Evolutionary conservation across 2,113 vertebrate species (phyloP), one percentile per base, ranked within the genome.

Genomic region (Pollachius pollachius): DNA sequence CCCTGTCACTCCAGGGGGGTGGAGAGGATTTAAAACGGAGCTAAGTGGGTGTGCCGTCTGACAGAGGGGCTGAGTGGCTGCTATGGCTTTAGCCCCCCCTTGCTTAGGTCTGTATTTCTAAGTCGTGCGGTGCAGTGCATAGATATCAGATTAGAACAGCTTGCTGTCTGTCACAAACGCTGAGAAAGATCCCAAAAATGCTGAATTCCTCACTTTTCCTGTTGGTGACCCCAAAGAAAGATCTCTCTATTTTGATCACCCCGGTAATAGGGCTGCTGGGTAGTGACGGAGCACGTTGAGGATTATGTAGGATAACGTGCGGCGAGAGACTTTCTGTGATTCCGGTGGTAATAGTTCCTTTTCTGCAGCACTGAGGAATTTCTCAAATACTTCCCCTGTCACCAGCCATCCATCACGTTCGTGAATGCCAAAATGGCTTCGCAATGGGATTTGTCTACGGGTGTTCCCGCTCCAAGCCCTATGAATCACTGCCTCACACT

Each of bases 391-490:
- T 75, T 78, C 79, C 77, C 84, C 70, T 73, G 56, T 81, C 70
- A 79, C 72, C 64, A 82, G 82, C 92, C 84, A 90, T 93, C 93
- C 91, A 86, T 90, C 75, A 91, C 85, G 83, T 84, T 82, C 73
- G 87, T 89, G 90, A 91, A 92, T 85, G 89, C 78, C 77, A 82
- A 92, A 92, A 89, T 90, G 85, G 84, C 84, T 82, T 84, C 1
- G 58, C 75, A 89, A 85, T 81, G 87, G 83, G 79, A 81, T 87
- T 83, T 91, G 89, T 90, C 82, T 59, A 86, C 1, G 71, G 88
- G 91, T 83, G 85, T 73, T 84, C 90, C 83, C 80, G 72, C 82
- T 79, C 82, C 91, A 89, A 90, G 81, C 84, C 62, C 84, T 76
- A 87, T 72, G 77, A 92, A 90, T 84, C 81, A 73, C 75, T 80